phyloP scores from a whole-genome alignment of 2,797 vertebrate species.

The Argentina silus region DNA sequence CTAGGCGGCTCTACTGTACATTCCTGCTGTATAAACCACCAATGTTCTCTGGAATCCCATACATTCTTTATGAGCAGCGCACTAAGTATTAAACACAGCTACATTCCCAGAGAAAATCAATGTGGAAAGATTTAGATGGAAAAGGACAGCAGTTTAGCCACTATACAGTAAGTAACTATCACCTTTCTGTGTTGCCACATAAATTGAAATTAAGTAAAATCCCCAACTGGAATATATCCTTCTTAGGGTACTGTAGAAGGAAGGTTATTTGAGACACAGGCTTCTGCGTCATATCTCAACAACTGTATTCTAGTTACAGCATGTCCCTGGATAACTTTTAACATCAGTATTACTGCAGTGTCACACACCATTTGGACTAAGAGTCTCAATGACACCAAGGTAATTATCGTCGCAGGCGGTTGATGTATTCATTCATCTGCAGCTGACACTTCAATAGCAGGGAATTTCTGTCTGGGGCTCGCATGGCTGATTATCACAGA shows the following conservation, averaged over 20 bases:
- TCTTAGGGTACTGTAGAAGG: background rate
- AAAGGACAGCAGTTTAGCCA: background rate
- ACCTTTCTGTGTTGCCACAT: background rate
- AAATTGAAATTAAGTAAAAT: background rate
- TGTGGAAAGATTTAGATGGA: background rate
- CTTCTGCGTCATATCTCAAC: constrained; percentile 30
- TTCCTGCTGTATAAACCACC: background rate
- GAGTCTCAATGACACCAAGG: constrained; percentile 54
- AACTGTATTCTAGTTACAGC: constrained; percentile 31
- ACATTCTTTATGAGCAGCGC: background rate
- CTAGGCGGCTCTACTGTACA: background rate
- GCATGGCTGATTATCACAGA: constrained; percentile 34
- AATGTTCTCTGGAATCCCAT: background rate
- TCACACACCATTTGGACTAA: constrained; percentile 51
- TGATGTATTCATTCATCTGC: constrained; percentile 44
- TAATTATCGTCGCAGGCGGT: constrained; percentile 56
- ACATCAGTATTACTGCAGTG: constrained; percentile 38
- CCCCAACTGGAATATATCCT: background rate
- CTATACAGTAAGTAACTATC: background rate
- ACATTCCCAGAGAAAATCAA: background rate
- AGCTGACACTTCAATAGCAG: constrained; percentile 43
- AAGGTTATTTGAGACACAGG: background rate
- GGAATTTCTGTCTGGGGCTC: constrained; percentile 29
- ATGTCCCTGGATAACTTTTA: constrained; percentile 43
- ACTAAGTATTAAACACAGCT: background rate